Conservation (phyloP, 2,113 vertebrate genomes). For the Apaloderma vittatum region DNA sequence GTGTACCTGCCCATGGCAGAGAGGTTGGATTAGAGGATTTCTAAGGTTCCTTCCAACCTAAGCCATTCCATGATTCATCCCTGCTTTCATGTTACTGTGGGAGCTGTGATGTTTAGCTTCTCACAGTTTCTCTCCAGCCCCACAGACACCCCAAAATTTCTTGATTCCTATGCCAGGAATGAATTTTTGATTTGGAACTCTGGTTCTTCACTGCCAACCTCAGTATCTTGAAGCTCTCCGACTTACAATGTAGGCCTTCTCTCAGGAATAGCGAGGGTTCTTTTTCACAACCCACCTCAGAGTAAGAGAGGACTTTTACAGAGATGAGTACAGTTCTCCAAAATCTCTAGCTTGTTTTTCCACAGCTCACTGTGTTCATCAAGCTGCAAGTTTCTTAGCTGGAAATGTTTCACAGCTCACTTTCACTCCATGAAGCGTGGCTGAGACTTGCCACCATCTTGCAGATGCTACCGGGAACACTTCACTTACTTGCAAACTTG, state of each 20-base stretch:
- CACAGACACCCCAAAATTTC: neutral
- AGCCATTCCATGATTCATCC: neutral
- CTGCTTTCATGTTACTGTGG: neutral
- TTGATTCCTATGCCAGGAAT: neutral
- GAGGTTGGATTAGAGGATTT: too few relatives aligned
- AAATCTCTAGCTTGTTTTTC: neutral
- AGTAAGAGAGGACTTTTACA: neutral
- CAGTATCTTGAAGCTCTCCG: neutral
- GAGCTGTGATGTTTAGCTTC: neutral
- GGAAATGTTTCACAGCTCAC: neutral
- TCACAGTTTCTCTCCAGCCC: neutral
- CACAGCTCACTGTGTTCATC: neutral
- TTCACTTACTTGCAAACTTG: conserved; percentile 77
- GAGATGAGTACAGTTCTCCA: neutral
- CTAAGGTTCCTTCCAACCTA: too few relatives aligned
- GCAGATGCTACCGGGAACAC: neutral
- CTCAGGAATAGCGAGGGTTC: neutral
- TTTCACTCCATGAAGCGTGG: neutral
- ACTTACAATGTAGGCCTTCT: neutral
- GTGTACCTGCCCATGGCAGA: too few relatives aligned
- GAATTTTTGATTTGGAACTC: neutral
- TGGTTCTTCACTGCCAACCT: neutral
- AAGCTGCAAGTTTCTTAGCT: neutral
- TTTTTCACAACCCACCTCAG: neutral
- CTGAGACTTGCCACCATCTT: neutral